These are phyloP conservation scores for Chlamydotis undulata DNA, from an alignment of 2,113 vertebrate genomes.

Conservation along the genomic window DNA sequence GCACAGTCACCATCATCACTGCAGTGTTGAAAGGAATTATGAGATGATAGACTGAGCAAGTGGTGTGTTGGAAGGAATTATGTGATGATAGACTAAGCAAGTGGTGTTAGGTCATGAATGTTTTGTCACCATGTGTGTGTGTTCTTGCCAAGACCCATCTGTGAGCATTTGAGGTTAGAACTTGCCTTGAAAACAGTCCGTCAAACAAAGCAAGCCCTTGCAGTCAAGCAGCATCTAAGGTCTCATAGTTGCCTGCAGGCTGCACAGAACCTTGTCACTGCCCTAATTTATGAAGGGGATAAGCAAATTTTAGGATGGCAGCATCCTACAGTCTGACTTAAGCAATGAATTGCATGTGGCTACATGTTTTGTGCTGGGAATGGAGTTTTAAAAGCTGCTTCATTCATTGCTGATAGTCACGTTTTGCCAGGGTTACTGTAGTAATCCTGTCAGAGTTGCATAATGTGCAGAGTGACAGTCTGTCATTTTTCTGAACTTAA, in stretches of 20 bases:
- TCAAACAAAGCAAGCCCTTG: neutral
- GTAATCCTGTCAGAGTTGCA: conserved; percentile 1
- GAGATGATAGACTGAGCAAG: neutral
- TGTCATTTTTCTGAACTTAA: conserved; percentile 48
- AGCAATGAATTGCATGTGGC: neutral
- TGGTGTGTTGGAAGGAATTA: neutral
- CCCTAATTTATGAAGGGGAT: neutral
- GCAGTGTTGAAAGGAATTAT: neutral
- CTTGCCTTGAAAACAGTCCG: neutral
- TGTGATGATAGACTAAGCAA: neutral
- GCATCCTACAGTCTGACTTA: neutral
- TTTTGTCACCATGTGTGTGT: fast-evolving
- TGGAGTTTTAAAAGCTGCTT: conserved; percentile 6
- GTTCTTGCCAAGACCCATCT: neutral
- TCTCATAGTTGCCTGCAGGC: neutral
- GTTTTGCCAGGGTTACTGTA: conserved; percentile 19
- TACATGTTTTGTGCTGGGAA: neutral
- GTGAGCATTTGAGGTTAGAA: neutral
- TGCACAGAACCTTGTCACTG: neutral
- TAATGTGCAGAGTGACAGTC: neutral
- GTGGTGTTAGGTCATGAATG: neutral
- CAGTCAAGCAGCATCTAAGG: neutral
- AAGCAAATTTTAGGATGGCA: neutral
- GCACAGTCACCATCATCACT: neutral
- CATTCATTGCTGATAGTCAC: neutral